A percentile compares a stretch with the other conserved stretches of the same genome.
These are phyloP conservation scores for Cygnus atratus DNA, from an alignment of 2,113 vertebrate species.

Conservation along the genomic window DNA sequence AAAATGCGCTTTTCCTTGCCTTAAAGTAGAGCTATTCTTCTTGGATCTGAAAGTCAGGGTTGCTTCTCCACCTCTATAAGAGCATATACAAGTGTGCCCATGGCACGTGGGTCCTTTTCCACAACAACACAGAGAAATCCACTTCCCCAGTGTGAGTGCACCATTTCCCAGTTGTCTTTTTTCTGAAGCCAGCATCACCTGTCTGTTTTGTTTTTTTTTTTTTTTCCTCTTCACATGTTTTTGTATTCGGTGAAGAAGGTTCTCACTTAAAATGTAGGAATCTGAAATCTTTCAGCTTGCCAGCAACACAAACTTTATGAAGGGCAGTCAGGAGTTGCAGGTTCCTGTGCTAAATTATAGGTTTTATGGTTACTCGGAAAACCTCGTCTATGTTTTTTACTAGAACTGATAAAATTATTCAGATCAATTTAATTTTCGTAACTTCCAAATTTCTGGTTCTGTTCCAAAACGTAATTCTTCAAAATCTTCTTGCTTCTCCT, in stretches of 20 bases:
- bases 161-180: not conserved
- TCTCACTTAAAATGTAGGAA: not conserved
- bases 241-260: not conserved
- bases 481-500: not conserved
- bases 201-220: not conserved
- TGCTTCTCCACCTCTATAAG: not conserved
- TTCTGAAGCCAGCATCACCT: not conserved
- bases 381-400: not conserved
- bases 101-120: not conserved
- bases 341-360: not conserved
- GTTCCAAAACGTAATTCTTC: not conserved
- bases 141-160: not conserved
- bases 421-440: not conserved
- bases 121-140: not conserved
- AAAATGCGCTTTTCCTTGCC: rapidly evolving
- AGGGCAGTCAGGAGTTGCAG: not conserved
- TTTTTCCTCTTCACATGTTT: not conserved
- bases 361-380: not conserved
- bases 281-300: not conserved
- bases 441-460: not conserved
- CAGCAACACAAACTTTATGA: not conserved
- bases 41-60: not conserved
- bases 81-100: rapidly evolving
- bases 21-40: not conserved
- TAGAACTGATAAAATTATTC: not conserved